Evolutionary conservation across 1,140 invertebrate species (phyloP).

Genomic region (Cepaea nemoralis): DNA sequence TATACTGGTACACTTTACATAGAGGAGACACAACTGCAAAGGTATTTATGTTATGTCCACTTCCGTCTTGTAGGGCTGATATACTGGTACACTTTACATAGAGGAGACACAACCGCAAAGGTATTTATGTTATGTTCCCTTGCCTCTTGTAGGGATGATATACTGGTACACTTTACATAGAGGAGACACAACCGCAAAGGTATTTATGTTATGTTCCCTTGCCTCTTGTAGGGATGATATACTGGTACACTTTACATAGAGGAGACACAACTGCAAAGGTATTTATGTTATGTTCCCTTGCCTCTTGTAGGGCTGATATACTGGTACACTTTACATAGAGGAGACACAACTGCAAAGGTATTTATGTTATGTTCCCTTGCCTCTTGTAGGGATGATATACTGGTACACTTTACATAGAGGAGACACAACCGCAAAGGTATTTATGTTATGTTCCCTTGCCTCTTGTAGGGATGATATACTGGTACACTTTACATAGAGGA

Average conservation of each 20-base stretch:
- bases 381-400: too few relatives aligned
- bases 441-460: too few relatives aligned
- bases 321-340: constrained; percentile 92
- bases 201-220: too few relatives aligned
- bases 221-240: too few relatives aligned
- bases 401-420: constrained; percentile 91
- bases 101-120: constrained; percentile 79
- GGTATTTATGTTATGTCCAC: constrained; percentile 69
- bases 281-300: too few relatives aligned
- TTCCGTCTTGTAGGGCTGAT: too few relatives aligned
- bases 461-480: too few relatives aligned
- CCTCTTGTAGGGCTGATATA: too few relatives aligned
- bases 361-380: too few relatives aligned
- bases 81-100: constrained; percentile 92
- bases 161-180: constrained; percentile 94
- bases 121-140: too few relatives aligned
- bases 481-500: constrained; percentile 90
- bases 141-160: too few relatives aligned
- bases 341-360: constrained; percentile 77
- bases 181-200: constrained; percentile 78
- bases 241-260: constrained; percentile 92
- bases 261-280: constrained; percentile 78
- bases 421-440: constrained; percentile 77
- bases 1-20: constrained; percentile 94
- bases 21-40: constrained; percentile 80